A percentile compares a stretch with the other conserved stretches of the same genome.
Conservation (phyloP, 30 jellyfish, hydroid and myxozoan genomes). For the Euphysa ruthae region DNA sequence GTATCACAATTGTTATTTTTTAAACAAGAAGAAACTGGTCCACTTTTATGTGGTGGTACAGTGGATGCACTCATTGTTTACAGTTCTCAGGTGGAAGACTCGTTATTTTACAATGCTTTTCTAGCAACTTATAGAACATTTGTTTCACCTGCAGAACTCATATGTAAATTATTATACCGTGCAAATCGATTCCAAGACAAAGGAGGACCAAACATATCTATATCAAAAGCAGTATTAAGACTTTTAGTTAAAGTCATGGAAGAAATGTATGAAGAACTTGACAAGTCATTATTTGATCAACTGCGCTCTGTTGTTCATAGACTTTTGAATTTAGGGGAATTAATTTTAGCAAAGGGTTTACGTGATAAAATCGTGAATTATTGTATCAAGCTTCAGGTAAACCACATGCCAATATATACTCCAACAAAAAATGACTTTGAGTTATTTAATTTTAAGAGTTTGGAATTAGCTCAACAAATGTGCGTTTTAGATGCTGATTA, state of each 20-base stretch:
- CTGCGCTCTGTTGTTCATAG: conserved; percentile 88
- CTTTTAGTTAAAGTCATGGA: conserved; percentile 71
- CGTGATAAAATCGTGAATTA: conserved; percentile 83
- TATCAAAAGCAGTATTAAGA: conserved; percentile 58
- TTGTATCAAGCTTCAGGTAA: conserved; percentile 78
- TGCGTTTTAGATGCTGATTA: conserved; percentile 74
- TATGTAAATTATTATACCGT: conserved; percentile 78
- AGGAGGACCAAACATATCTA: conserved; percentile 33
- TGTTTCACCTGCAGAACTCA: conserved; percentile 74
- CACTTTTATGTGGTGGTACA: conserved; percentile 87
- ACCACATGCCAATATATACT: conserved; percentile 19
- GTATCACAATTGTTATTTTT: conserved; percentile 54
- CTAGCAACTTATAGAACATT: conserved; percentile 90
- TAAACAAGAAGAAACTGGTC: conserved; percentile 79
- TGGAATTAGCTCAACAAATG: conserved; percentile 91
- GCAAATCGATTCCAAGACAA: conserved; percentile 82
- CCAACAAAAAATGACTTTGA: conserved; percentile 36
- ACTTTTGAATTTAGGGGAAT: conserved; percentile 71
- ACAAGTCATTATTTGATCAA: conserved; percentile 87
- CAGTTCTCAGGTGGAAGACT: conserved; percentile 55
- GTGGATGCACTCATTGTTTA: conserved; percentile 79
- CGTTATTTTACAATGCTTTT: conserved; percentile 76
- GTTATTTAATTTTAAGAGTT: conserved; percentile 68
- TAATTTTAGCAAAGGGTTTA: conserved; percentile 60
- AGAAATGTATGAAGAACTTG: conserved; percentile 92